Percentiles rank a stretch among this genome's conserved stretches.
phyloP scores from a whole-genome alignment of 2,797 vertebrate genomes.

The Rhinophrynus dorsalis region DNA sequence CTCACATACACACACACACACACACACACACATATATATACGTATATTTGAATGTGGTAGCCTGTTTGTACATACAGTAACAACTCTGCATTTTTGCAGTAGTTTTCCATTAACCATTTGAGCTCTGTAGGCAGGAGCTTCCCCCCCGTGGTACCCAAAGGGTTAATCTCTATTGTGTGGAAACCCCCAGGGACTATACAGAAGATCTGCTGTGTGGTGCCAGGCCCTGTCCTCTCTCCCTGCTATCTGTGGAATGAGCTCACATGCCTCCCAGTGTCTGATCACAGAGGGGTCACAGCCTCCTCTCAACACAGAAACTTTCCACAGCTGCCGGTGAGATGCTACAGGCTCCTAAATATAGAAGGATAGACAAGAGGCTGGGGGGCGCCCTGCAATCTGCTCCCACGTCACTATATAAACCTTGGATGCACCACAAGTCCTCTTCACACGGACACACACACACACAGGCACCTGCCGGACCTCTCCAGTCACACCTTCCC shows the following conservation, averaged over 20 bases:
- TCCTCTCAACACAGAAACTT: constrained; percentile 56
- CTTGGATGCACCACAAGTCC: neutral
- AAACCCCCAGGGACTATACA: neutral
- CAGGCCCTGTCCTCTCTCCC: neutral
- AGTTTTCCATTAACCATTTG: no score
- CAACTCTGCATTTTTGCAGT: no score
- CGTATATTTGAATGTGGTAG: no score
- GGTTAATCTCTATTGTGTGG: neutral
- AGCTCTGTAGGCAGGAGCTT: no score
- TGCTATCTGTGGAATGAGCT: constrained; percentile 4
- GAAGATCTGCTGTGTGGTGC: neutral
- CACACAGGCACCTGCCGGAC: neutral
- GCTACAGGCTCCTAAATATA: constrained; percentile 70
- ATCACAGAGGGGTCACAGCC: neutral
- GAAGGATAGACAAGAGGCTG: constrained; percentile 50
- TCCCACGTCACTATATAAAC: constrained; percentile 23
- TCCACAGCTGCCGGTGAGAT: constrained; percentile 59
- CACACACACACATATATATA: no score
- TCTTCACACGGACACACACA: neutral
- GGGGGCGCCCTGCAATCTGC: constrained; percentile 55
- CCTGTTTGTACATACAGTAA: no score
- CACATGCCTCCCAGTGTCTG: neutral
- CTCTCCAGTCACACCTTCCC: no score
- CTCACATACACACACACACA: no score
- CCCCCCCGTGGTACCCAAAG: no score